phyloP scores from a whole-genome alignment of 2,113 vertebrate genomes.

The Polyodon spathula region DNA sequence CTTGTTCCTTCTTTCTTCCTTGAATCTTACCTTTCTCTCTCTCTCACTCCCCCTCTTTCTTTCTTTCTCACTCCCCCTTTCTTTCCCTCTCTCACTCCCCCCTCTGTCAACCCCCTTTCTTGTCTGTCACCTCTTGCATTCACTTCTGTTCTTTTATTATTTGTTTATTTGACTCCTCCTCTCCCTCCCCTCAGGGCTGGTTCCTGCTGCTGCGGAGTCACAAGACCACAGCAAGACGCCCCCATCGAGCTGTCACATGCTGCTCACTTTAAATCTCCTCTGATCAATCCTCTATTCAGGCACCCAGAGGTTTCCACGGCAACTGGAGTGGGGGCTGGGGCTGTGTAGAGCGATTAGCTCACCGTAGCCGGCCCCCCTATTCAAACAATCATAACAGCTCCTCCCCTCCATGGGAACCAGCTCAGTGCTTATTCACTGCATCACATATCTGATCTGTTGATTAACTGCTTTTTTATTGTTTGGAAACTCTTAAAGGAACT shows the following conservation, averaged over 20 bases:
- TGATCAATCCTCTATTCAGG: constrained; percentile 35
- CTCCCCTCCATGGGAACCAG: too few species aligned
- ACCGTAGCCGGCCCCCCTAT: too few species aligned
- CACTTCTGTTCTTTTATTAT: constrained; percentile 13
- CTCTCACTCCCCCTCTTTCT: constrained; percentile 1
- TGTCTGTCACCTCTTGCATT: neutral
- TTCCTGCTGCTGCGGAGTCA: constrained; percentile 1
- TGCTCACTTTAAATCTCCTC: constrained; percentile 20
- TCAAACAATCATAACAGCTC: too few species aligned
- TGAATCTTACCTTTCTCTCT: constrained; percentile 6
- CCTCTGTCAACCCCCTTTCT: neutral
- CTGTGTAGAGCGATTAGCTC: neutral
- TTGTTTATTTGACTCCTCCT: constrained; percentile 11
- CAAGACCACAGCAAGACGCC: neutral
- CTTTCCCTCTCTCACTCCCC: neutral
- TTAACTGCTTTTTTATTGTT: too few species aligned
- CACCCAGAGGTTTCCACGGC: constrained; percentile 28
- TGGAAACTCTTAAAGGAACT: too few species aligned
- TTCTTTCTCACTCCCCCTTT: neutral
- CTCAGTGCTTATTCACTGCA: too few species aligned
- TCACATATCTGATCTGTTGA: too few species aligned
- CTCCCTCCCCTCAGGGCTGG: neutral
- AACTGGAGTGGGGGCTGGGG: constrained; percentile 2
- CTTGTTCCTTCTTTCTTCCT: neutral
- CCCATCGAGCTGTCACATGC: constrained; percentile 47